Base-by-base conservation (phyloP, 2,888 invertebrate genomes). In the Drosophila kanekoi region DNA sequence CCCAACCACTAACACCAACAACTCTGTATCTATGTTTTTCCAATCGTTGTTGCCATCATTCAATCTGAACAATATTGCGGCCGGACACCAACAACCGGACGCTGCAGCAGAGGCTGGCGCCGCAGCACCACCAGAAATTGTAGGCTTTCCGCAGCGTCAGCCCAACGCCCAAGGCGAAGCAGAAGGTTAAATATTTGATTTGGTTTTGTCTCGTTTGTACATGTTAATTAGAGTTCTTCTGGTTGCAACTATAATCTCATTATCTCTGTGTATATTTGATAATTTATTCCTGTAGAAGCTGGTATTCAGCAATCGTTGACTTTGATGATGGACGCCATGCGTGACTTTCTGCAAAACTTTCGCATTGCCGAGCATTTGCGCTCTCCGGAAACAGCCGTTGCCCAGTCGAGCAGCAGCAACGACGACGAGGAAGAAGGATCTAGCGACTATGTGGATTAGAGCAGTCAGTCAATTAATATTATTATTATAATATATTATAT, bases 1-100 rank as follows among this genome's bases (percentile, higher is more conserved):
- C 54, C 91, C 91, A 2, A 91, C 90, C 59, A 89, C 90, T 38
- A 79, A 70, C 16, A 82, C 90, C 18, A 81, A 90, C 89, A 87
- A 71, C 60, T 89, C 94, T 11, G 91, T 94, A 69, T 93, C 93
- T 3, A 93, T 95, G 91, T 95, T 96, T 91, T 94, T 96, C 87
- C 94, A 96, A 60, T 96, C 96, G 0, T 91, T 97, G 37, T 92
- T 96, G 79, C 96, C 96, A 10, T 94, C 94, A 84, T 95, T 95
- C 87, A 95, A 95, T 87, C 48, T 92, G 5, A 83, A 85, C 38
- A 83, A 85, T 18, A 48, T 78, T 41, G 78, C 74, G 18, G 83
- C 67, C 32, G 79, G 67, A 10, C 77, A 77, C 20, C 82, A 83
- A 53, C 61, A 77, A 37, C 79, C 64, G 8, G 73, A 48, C 4